Percentiles rank a stretch among this genome's conserved stretches.
These are phyloP conservation scores for Corythucha ciliata DNA, from an alignment of 2,888 invertebrate genomes.

Conservation along the genomic window DNA sequence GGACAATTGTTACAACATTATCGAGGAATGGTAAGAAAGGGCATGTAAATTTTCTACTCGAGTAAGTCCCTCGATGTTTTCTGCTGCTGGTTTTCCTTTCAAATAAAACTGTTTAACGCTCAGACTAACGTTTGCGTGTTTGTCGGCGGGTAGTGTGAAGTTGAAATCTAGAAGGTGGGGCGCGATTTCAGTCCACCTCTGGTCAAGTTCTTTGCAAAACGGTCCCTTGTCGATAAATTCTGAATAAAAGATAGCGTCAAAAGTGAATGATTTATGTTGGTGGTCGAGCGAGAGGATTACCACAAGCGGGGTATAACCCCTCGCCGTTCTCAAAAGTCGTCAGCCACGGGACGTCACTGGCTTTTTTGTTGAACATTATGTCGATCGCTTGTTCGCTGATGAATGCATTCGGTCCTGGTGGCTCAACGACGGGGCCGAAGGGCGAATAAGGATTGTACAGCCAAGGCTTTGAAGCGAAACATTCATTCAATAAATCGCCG, in stretches of 20 bases:
- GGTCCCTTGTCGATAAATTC: slow-evolving; percentile 15
- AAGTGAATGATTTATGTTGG: not conserved
- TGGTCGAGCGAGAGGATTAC: slow-evolving; percentile 1
- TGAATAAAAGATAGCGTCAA: not conserved
- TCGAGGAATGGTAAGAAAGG: no score
- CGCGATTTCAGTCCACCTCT: slow-evolving; percentile 32
- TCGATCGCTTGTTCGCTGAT: slow-evolving; percentile 54
- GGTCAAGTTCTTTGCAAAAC: slow-evolving; percentile 23
- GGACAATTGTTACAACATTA: no score
- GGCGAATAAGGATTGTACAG: no score
- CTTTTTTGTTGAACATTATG: slow-evolving; percentile 6
- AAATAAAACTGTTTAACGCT: no score
- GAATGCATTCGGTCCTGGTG: no score
- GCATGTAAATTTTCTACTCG: no score
- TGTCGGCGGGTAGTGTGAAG: slow-evolving; percentile 23
- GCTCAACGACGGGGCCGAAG: no score
- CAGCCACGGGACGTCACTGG: slow-evolving; percentile 17
- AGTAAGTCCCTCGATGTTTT: no score
- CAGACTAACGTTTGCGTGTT: not conserved
- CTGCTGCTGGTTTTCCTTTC: no score
- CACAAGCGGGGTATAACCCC: slow-evolving; percentile 19
- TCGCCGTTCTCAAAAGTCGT: slow-evolving; percentile 6
- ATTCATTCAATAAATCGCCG: no score
- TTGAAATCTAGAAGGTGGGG: slow-evolving; percentile 36
- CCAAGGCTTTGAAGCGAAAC: slow-evolving; percentile 46